These are phyloP conservation scores for Chondrosia reniformis DNA, from an alignment of 37 sponge, comb jelly and placozoan genomes.

Conservation along the genomic window DNA sequence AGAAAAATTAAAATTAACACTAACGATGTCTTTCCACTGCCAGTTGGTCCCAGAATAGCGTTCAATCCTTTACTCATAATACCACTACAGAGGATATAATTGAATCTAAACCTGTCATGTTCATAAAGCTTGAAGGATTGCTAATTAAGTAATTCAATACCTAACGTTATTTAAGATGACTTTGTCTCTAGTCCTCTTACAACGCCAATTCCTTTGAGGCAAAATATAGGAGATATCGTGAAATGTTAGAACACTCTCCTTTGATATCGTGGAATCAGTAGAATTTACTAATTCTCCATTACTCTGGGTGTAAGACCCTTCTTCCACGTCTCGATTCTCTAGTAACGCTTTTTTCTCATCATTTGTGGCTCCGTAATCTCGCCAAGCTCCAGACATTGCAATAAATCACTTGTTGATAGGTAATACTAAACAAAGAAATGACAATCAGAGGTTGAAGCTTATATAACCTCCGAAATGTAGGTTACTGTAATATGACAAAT, in stretches of 20 bases:
- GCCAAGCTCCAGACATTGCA: too few species aligned
- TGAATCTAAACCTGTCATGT: neutral
- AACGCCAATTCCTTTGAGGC: neutral
- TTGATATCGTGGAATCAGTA: too few species aligned
- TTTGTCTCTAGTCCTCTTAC: neutral
- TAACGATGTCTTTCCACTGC: constrained; percentile 18
- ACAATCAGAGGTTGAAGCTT: too few species aligned
- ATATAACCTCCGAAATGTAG: too few species aligned
- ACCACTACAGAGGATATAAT: neutral
- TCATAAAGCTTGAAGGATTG: neutral
- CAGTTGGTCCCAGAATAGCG: constrained; percentile 23
- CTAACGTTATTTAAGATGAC: constrained; percentile 10
- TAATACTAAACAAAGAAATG: too few species aligned
- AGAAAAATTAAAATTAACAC: neutral
- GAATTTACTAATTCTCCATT: too few species aligned
- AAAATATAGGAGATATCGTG: neutral
- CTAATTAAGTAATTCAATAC: neutral
- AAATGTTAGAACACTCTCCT: constrained; percentile 5
- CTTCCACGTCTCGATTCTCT: too few species aligned
- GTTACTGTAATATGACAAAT: too few species aligned
- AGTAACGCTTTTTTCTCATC: too few species aligned
- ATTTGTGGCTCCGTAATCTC: too few species aligned
- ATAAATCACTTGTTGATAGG: too few species aligned
- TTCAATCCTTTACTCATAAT: neutral
- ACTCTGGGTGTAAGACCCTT: too few species aligned